phyloP scores from a whole-genome alignment of 1,140 invertebrate species.

The Rhysida immarginata region DNA sequence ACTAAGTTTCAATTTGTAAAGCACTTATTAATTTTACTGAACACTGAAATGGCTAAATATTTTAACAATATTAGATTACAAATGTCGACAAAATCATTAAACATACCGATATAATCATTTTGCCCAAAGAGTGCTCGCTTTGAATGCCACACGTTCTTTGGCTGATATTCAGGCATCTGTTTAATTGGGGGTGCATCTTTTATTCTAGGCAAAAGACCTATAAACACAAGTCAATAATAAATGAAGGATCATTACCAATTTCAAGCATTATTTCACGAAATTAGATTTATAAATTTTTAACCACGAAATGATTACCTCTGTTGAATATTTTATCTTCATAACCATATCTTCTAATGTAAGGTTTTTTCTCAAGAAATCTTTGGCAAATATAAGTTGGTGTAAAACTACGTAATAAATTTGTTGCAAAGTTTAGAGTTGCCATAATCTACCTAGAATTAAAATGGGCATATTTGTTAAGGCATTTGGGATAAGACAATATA shows the following conservation, averaged over 20 bases:
- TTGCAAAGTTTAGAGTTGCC: too few species aligned
- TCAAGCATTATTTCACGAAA: neutral
- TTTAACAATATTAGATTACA: neutral
- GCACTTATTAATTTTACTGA: too few species aligned
- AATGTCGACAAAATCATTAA: neutral
- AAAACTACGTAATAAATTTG: too few species aligned
- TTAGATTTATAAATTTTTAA: neutral
- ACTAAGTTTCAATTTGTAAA: too few species aligned
- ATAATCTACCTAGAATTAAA: too few species aligned
- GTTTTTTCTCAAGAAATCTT: neutral
- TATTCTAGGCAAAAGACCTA: neutral
- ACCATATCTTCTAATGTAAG: neutral
- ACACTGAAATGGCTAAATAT: neutral
- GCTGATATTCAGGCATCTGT: neutral
- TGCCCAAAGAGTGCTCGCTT: neutral
- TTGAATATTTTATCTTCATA: neutral
- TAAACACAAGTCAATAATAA: neutral
- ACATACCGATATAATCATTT: constrained; percentile 1
- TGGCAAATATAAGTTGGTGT: neutral
- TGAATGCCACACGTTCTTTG: neutral
- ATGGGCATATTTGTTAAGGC: too few species aligned
- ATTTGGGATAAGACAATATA: too few species aligned
- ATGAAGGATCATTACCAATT: neutral
- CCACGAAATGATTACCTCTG: neutral
- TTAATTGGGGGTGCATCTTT: neutral